Evolutionary conservation across 2,113 vertebrate species (phyloP).

Genomic region (Anthoscopus minutus): DNA sequence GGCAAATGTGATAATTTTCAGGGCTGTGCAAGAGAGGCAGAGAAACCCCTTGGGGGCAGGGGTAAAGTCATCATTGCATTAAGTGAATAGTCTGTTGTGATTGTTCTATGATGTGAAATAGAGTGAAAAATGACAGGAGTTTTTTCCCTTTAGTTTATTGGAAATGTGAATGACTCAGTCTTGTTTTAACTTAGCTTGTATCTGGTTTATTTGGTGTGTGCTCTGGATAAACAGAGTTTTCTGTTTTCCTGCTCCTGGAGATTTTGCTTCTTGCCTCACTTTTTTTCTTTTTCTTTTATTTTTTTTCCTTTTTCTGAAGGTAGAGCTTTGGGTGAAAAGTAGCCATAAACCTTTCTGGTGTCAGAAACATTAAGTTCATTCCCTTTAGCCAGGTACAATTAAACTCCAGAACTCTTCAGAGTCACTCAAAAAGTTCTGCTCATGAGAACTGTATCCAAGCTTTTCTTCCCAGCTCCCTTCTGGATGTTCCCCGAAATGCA

Average conservation of each 20-base stretch:
- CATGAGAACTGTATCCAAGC: not conserved
- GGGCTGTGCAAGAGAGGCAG: not conserved
- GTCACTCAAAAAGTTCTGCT: not conserved
- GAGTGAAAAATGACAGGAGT: conserved; percentile 20
- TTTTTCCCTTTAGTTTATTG: conserved; percentile 36
- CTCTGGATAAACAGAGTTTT: not conserved
- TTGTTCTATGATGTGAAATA: conserved; percentile 56
- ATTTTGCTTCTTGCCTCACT: not conserved
- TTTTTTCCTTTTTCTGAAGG: not conserved
- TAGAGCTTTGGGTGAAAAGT: not conserved
- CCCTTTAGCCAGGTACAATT: not conserved
- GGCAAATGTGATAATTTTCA: conserved; percentile 19
- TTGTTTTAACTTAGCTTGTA: not conserved
- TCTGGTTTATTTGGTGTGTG: not conserved
- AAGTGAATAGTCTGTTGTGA: conserved; percentile 37
- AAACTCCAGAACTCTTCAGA: not conserved
- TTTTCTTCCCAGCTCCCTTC: not conserved
- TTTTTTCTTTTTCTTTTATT: not conserved
- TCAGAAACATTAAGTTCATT: not conserved
- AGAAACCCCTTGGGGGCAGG: conserved; percentile 13
- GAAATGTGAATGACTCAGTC: conserved; percentile 4
- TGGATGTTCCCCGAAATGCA: not conserved
- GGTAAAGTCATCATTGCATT: conserved; percentile 15
- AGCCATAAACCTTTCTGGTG: not conserved
- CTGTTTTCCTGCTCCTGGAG: not conserved